Conservation (phyloP, 1,140 invertebrate species). For the Muscidifurax raptorellus region DNA sequence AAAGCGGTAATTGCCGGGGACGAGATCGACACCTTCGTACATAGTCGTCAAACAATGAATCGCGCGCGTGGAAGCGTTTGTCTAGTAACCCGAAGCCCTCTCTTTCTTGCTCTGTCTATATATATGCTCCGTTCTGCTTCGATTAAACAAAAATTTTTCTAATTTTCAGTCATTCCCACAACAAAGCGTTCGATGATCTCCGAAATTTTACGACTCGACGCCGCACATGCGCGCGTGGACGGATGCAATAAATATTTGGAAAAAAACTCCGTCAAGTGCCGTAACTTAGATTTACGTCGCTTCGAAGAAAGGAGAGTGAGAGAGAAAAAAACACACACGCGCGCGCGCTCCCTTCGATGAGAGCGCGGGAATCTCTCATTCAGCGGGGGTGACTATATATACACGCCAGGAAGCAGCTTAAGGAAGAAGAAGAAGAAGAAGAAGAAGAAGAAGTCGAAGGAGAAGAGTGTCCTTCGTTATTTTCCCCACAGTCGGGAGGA, state of each 20-base stretch:
- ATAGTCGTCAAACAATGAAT: constrained; percentile 46
- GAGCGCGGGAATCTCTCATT: constrained; percentile 35
- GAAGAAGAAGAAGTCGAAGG: constrained; percentile 8
- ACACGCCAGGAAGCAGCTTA: constrained; percentile 38
- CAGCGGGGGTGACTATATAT: background rate
- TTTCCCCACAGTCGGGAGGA: constrained; percentile 53
- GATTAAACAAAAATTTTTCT: background rate
- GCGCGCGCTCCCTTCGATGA: constrained; percentile 6
- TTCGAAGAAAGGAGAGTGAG: constrained; percentile 30
- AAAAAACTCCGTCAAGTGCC: constrained; percentile 34
- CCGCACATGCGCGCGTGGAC: background rate
- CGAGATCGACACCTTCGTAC: constrained; percentile 45
- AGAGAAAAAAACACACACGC: background rate
- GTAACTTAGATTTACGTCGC: constrained; percentile 22
- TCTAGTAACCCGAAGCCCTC: constrained; percentile 39
- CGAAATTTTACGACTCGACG: background rate
- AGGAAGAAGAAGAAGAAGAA: constrained; percentile 35
- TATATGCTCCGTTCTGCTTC: background rate
- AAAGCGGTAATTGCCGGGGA: constrained; percentile 40
- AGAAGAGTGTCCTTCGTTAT: constrained; percentile 61
- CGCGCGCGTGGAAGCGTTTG: constrained; percentile 15
- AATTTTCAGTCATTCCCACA: background rate
- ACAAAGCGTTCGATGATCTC: constrained; percentile 14
- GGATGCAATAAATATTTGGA: constrained; percentile 47
- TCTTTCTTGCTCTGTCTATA: background rate